These are phyloP conservation scores for Macrobrachium rosenbergii DNA, from an alignment of 1,140 invertebrate genomes.

Conservation along the genomic window DNA sequence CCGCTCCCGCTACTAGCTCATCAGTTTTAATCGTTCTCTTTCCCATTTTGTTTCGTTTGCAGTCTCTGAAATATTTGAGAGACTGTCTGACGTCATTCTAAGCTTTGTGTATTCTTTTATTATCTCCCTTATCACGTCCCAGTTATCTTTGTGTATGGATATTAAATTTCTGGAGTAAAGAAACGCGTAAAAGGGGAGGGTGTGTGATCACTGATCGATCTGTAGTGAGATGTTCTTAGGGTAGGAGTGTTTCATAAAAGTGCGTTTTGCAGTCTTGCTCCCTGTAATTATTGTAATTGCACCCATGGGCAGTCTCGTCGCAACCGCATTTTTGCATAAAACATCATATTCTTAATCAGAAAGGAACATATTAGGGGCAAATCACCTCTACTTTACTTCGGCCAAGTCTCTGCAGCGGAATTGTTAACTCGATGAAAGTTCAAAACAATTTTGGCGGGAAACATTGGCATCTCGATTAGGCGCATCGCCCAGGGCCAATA, in stretches of 20 bases:
- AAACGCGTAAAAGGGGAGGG: background rate
- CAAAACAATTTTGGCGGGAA: background rate
- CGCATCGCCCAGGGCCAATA: background rate
- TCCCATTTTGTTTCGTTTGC: background rate
- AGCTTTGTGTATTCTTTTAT: too few relatives aligned
- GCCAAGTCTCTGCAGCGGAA: background rate
- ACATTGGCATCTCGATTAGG: background rate
- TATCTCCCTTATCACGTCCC: too few relatives aligned
- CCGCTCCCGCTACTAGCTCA: background rate
- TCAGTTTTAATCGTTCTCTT: background rate
- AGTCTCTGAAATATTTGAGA: too few relatives aligned
- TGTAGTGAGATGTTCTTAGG: background rate
- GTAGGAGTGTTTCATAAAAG: slow-evolving; percentile 41
- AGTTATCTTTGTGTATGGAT: too few relatives aligned
- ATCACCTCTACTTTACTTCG: background rate
- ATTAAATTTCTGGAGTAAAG: too few relatives aligned
- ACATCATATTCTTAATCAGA: slow-evolving; percentile 36
- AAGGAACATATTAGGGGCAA: slow-evolving; percentile 34
- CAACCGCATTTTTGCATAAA: slow-evolving; percentile 52
- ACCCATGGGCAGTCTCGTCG: slow-evolving; percentile 39
- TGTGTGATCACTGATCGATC: slow-evolving; percentile 17
- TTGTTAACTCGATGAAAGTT: slow-evolving; percentile 8
- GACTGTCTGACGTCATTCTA: too few relatives aligned
- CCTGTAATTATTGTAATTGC: slow-evolving; percentile 51
- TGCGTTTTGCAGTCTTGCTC: slow-evolving; percentile 46